Conservation (phyloP, 2,888 invertebrate species). For the Lutraria lutraria region DNA sequence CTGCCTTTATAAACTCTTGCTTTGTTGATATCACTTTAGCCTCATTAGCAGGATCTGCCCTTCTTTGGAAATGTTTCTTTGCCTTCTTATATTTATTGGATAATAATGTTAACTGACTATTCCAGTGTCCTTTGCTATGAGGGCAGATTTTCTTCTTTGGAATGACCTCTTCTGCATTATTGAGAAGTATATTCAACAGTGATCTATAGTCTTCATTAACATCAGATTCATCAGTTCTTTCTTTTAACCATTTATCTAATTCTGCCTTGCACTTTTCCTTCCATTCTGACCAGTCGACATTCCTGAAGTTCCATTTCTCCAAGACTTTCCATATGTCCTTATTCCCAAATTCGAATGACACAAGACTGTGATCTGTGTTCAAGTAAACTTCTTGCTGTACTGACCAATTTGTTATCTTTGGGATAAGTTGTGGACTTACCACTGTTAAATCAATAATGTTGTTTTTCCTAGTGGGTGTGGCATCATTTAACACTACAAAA, state of each 20-base stretch:
- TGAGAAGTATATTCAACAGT: no score
- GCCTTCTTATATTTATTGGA: slow-evolving; percentile 7
- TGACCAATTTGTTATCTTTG: slow-evolving; percentile 26
- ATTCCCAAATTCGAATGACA: slow-evolving; percentile 19
- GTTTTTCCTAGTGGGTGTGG: slow-evolving; percentile 27
- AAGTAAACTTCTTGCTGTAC: slow-evolving; percentile 33
- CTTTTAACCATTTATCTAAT: slow-evolving; percentile 14
- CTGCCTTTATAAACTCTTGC: no score
- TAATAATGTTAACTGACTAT: neutral
- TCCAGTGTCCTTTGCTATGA: slow-evolving; percentile 45
- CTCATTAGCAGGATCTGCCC: slow-evolving; percentile 36
- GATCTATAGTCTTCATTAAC: slow-evolving; percentile 29
- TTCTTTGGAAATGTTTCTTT: slow-evolving; percentile 8
- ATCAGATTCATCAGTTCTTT: neutral
- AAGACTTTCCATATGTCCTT: neutral
- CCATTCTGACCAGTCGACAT: slow-evolving; percentile 1
- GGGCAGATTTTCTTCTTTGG: slow-evolving; percentile 29
- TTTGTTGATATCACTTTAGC: neutral
- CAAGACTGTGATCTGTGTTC: slow-evolving; percentile 40
- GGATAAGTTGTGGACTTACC: neutral
- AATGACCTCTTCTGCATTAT: neutral
- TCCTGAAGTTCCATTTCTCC: slow-evolving; percentile 24
- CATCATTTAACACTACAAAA: slow-evolving; percentile 23
- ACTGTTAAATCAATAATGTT: slow-evolving; percentile 39
- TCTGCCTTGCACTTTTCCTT: neutral